Percentiles rank a stretch among this genome's conserved stretches.
Conservation (phyloP, 2,113 vertebrate genomes). For the Dromaius novaehollandiae region DNA sequence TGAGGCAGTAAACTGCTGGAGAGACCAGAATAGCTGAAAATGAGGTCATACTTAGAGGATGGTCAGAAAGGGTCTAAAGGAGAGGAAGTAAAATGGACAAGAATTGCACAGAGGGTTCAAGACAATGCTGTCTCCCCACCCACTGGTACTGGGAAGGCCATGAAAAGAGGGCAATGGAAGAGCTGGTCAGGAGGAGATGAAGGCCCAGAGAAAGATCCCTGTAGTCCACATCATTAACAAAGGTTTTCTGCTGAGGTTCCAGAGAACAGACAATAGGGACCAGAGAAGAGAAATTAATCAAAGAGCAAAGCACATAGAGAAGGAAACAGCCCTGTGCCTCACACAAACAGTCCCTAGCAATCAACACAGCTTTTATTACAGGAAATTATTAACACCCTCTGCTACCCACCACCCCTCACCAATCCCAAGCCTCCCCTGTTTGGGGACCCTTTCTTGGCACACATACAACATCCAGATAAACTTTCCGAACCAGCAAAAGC, state of each 20-base stretch:
- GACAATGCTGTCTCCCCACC: neutral
- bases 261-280: constrained; percentile 24
- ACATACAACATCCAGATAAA: constrained; percentile 76
- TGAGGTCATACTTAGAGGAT: neutral
- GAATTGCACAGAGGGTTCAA: neutral
- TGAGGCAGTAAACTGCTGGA: constrained; percentile 1
- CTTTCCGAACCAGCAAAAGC: constrained; percentile 77
- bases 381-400: constrained; percentile 74
- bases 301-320: constrained; percentile 56
- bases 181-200: neutral
- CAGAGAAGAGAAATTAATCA: constrained; percentile 41
- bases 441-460: constrained; percentile 74
- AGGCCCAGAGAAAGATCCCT: neutral
- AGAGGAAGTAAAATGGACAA: neutral
- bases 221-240: constrained; percentile 9
- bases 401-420: constrained; percentile 68
- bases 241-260: neutral
- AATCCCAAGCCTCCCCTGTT: constrained; percentile 67
- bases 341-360: constrained; percentile 72
- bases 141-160: neutral
- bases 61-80: neutral
- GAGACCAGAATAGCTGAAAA: constrained; percentile 14
- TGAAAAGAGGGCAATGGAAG: neutral
- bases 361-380: constrained; percentile 70
- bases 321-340: constrained; percentile 67